phyloP scores from a whole-genome alignment of 1,140 invertebrate species.

The Uloborus diversus region DNA sequence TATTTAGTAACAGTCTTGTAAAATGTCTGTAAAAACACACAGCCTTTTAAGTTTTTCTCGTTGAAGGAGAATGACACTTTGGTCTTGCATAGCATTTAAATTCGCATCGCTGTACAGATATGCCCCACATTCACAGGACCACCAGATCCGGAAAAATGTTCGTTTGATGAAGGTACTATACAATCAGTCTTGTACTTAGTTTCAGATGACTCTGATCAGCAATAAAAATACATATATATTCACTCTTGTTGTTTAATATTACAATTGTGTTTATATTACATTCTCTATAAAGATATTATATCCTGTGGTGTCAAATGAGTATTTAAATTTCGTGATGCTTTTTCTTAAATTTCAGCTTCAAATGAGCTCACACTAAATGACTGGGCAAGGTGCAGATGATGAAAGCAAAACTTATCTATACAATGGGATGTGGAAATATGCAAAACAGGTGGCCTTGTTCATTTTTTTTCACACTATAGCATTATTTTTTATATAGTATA shows the following conservation, averaged over 20 bases:
- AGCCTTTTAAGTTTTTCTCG: background rate
- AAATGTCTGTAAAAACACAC: constrained; percentile 2
- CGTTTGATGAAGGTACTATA: background rate
- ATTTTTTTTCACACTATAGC: too few species aligned
- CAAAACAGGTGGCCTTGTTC: background rate
- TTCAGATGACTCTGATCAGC: constrained; percentile 11
- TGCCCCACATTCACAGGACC: background rate
- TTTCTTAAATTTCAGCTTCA: background rate
- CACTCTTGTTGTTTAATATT: constrained; percentile 51
- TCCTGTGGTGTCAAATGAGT: background rate
- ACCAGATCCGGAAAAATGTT: too few species aligned
- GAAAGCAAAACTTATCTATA: constrained; percentile 34
- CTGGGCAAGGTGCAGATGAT: constrained; percentile 14
- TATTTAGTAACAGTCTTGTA: constrained; percentile 9
- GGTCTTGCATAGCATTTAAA: constrained; percentile 11
- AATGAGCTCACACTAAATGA: background rate
- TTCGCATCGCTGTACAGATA: background rate
- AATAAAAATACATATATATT: constrained; percentile 55
- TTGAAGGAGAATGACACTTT: constrained; percentile 1
- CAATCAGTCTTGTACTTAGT: background rate
- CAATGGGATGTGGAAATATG: constrained; percentile 3
- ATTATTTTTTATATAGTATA: too few species aligned
- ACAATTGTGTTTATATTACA: constrained; percentile 49
- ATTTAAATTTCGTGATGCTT: background rate
- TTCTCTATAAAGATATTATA: background rate